Evolutionary conservation across 2,797 vertebrate genomes (phyloP).

Genomic region (Sebastes trivittatus): DNA sequence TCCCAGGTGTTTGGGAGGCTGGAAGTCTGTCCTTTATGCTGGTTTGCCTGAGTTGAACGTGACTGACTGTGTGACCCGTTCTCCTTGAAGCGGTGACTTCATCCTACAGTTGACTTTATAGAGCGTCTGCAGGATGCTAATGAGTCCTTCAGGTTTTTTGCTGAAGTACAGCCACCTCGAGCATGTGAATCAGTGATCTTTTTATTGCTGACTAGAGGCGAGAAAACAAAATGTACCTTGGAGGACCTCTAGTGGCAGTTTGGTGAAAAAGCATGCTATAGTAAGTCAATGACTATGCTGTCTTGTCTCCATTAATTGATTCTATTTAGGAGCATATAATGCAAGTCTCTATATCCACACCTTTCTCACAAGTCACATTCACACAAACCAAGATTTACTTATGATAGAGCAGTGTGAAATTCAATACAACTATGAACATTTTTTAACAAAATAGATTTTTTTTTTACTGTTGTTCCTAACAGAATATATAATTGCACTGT

Average conservation of each 20-base stretch:
- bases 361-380: neutral
- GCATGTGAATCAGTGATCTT: constrained; percentile 8
- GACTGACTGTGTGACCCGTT: constrained; percentile 49
- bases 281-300: neutral
- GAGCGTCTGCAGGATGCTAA: constrained; percentile 33
- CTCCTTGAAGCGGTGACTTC: constrained; percentile 52
- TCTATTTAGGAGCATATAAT: neutral
- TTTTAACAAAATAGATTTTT: neutral
- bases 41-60: constrained; percentile 31
- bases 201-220: neutral
- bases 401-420: neutral
- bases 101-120: constrained; percentile 40
- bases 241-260: constrained; percentile 69
- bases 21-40: constrained; percentile 61
- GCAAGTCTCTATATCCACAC: neutral
- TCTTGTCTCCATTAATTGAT: neutral
- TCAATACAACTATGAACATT: accelerated
- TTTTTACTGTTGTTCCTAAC: neutral
- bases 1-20: constrained; percentile 61
- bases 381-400: neutral
- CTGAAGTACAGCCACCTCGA: constrained; percentile 19
- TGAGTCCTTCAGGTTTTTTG: constrained; percentile 40
- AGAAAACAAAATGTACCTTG: constrained; percentile 26
- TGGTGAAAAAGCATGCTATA: neutral
- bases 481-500: neutral